Base-by-base conservation (phyloP, 2,113 vertebrate species). In the Camelus bactrianus region DNA sequence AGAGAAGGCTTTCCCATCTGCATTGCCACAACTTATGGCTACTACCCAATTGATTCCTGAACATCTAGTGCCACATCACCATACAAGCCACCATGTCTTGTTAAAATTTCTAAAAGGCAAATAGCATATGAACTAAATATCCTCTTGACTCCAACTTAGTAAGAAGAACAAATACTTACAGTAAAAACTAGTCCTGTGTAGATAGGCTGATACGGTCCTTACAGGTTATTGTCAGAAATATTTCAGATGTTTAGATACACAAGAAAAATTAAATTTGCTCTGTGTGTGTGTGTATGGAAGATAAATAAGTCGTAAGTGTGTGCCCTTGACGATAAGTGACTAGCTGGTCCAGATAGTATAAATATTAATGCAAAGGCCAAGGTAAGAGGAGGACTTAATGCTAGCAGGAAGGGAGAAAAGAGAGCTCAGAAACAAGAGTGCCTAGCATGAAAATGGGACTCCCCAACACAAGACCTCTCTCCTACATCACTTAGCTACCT, bases 331-430 rank as follows among this genome's bases (percentile, higher is more conserved):
- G 50, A 50, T 32, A 75, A 72, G 73, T 81, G 84, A 88, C 32
- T 83, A n/a, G 24, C n/a, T 76, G 32, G 42, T 95, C 38, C 38
- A n/a, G 48, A 80, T 81, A 73, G 20, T n/a, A 42, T 79, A 79
- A 79, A 92, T 79, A 52, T n/a, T 92, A 81, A 83, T 52, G 46
- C 5, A 89, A 89, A 89, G 48, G 70, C 7, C 38, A 89, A 92
- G 48, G 20, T 8, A 79, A 64, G 26, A 52, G 32, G 32, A 83
- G 5, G 35, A 70, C 38, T 48, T 50, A 62, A 20, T 72, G 60
- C 12, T 73, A 50, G 19, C 62, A 81, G 73, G 42, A 79, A 89
- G 15, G 15, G 35, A 90, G 72, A 85, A 38, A 89, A 85, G 38
- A 67, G 56, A 46, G 56, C 38, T 92, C 38, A 73, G 35, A 93